Evolutionary conservation across 2,113 vertebrate genomes (phyloP), one percentile per base, ranked within the genome.

Genomic region (Anas platyrhynchos): DNA sequence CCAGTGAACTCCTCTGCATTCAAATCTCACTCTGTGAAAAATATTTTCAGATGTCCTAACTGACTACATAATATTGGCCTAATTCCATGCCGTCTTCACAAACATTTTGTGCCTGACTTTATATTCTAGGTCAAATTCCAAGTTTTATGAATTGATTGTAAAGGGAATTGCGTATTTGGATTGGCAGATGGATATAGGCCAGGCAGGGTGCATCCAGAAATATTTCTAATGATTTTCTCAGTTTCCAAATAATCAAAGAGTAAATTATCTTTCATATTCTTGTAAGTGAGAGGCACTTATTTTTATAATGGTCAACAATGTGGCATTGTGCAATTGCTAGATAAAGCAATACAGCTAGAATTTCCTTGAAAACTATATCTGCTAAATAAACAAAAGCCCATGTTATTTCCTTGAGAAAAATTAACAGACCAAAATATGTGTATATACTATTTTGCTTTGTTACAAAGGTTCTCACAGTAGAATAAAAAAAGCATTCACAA

Each of bases 341-440:
- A 83, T 77, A 93, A 92, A 95, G 14, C 62, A 46, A n/a, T 27
- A 41, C 78, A 89, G 81, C 31, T 92, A 89, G 67, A 77, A 83
- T 95, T 95, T 94, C 87, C 82, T 89, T 80, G 50, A 76, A n/a
- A 94, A 92, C 86, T 0, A 81, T 94, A 78, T 88, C 95, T 92
- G 76, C 73, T 86, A 69, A 79, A 85, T 91, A 94, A 84, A 91
- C 31, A 84, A 88, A 91, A 84, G 52, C 13, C 76, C 38, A 73
- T 74, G 34, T 54, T 62, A 50, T 93, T 96, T 96, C 93, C 94
- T 91, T 95, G 91, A 96, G 94, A 97, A 95, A 97, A 94, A 91
- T 91, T 91, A 91, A 94, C 84, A 94, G 78, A 80, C 29, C 27
- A 61, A 86, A 94, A 85, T 89, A 69, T 41, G 61, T 3, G 3